Evolutionary conservation across 1,140 invertebrate genomes (phyloP).

Genomic region (Bombyx mandarina): DNA sequence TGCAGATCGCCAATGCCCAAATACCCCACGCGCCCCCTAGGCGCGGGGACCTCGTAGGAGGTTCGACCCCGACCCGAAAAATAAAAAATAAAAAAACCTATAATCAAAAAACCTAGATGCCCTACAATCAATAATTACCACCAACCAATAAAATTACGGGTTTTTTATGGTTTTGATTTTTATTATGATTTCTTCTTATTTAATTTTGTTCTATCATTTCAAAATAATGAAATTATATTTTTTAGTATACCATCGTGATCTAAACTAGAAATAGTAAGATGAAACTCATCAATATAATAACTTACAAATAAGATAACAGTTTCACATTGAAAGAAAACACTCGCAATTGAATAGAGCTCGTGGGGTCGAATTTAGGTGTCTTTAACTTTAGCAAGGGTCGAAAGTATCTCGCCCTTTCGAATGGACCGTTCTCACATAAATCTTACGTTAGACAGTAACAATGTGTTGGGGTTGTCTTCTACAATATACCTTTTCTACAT

Average conservation of each 20-base stretch:
- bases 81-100: no score
- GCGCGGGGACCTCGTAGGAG: no score
- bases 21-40: no score
- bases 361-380: slow-evolving; percentile 16
- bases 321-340: slow-evolving; percentile 17
- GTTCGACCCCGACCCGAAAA: no score
- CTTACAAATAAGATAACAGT: not conserved
- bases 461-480: slow-evolving; percentile 16
- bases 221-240: not conserved
- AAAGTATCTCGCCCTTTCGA: slow-evolving; percentile 13
- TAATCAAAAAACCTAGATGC: no score
- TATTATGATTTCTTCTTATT: not conserved
- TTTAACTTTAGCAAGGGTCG: slow-evolving; percentile 21
- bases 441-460: slow-evolving; percentile 16
- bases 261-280: not conserved
- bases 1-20: no score
- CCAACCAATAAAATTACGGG: no score
- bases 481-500: not conserved
- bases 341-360: slow-evolving; percentile 15
- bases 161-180: not conserved
- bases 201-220: not conserved
- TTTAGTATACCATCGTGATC: no score
- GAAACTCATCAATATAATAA: not conserved
- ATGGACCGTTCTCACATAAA: slow-evolving; percentile 15
- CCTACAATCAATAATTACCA: no score